phyloP scores from a whole-genome alignment of 2,888 invertebrate species.

The Pilophorus perplexus region DNA sequence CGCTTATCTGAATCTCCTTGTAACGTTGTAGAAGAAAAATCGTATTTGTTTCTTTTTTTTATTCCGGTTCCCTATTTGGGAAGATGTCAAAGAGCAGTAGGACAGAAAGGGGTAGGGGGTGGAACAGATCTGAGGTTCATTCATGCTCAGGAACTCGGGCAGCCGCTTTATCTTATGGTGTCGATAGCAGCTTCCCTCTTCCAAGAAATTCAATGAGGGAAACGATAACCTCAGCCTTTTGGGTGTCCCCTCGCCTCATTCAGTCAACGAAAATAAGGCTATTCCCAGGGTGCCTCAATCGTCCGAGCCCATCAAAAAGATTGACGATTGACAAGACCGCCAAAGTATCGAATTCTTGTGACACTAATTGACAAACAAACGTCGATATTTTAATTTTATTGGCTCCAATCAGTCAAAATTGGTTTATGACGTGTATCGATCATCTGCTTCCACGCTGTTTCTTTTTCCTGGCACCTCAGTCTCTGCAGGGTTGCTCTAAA shows the following conservation, averaged over 20 bases:
- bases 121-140: constrained; percentile 29
- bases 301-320: constrained; percentile 5
- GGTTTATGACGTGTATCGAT: too few relatives aligned
- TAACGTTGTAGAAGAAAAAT: constrained; percentile 35
- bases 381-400: constrained; percentile 22
- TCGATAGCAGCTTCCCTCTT: constrained; percentile 38
- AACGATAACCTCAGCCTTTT: constrained; percentile 33
- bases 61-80: constrained; percentile 16
- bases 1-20: constrained; percentile 19
- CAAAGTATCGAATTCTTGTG: constrained; percentile 2
- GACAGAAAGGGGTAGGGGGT: constrained; percentile 22
- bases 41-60: constrained; percentile 34
- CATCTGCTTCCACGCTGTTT: too few relatives aligned
- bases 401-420: constrained; percentile 24
- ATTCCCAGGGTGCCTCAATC: neutral
- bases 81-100: constrained; percentile 38
- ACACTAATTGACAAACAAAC: neutral
- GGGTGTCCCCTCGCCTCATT: neutral
- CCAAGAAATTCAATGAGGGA: constrained; percentile 32
- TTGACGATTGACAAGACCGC: neutral
- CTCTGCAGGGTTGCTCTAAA: too few relatives aligned
- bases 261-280: constrained; percentile 25
- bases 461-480: too few relatives aligned
- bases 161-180: constrained; percentile 36
- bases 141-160: constrained; percentile 39